Evolutionary conservation across 2,888 invertebrate genomes (phyloP), one percentile per base, ranked within the genome.

Genomic region (Megalurothrips usitatus): DNA sequence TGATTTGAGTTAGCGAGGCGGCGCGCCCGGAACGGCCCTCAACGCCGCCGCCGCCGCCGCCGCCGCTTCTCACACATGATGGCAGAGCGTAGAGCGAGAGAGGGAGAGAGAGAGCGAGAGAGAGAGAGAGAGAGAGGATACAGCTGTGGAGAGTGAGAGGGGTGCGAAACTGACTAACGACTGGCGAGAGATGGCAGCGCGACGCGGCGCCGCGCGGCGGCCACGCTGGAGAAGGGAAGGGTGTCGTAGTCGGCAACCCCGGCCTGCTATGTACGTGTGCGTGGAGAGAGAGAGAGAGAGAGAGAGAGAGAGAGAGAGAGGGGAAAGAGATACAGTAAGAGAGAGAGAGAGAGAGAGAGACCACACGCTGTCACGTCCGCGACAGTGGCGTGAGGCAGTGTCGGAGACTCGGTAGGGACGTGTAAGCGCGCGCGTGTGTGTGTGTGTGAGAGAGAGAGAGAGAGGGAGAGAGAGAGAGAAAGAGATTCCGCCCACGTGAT

Each of bases 1-100:
- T 58, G 58, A 58, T 58, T 58, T 17, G 58, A 58, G 58, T 58
- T 58, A 58, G 58, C 58, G n/a, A 14, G 58, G 58, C 58, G 58
- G 58, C 17, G 4, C 58, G 58, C 58, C 58, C 14, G 17, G 58
- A 11, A 6, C 34, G 34, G 34, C 34, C 34, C 34, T 43, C 34
- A 43, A 2, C 34, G 34, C 34, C 34, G 34, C 34, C 6, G 34
- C 34, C 6, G 34, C 34, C 2, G 6, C 34, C 34, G 34, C 34
- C 34, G 34, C 34, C 34, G 34, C 34, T 6, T 43, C 34, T 4
- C 34, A 43, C 34, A 43, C 34, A 43, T 43, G 34, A 43, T 43
- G 34, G 34, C n/a, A n/a, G n/a, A n/a, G n/a, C n/a, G n/a, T n/a
- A n/a, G n/a, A n/a, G n/a, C n/a, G n/a, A n/a, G n/a, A n/a, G n/a